Evolutionary conservation across 2,888 invertebrate species (phyloP).

Genomic region (Metalampra italica): DNA sequence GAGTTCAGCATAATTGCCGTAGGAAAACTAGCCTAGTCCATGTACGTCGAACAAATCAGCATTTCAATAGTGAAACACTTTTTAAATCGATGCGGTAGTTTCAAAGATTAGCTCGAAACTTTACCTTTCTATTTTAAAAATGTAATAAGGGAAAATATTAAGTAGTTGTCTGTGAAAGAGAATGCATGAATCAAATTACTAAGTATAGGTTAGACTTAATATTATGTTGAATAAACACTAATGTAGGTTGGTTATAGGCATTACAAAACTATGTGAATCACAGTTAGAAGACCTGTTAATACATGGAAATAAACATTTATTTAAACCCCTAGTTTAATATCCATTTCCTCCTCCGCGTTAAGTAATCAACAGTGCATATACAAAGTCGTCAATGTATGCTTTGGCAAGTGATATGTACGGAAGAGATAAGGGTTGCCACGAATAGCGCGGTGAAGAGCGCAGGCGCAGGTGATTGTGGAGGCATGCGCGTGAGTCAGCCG

Average conservation of each 20-base stretch:
- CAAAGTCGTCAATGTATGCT: slow-evolving; percentile 18
- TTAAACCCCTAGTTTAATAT: neutral
- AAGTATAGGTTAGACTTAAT: neutral
- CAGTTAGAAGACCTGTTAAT: neutral
- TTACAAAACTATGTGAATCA: neutral
- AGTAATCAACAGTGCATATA: too few species aligned
- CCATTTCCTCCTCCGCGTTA: slow-evolving; percentile 7
- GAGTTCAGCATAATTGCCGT: too few species aligned
- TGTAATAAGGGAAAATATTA: neutral
- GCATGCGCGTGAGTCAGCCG: slow-evolving; percentile 46
- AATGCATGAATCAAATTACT: neutral
- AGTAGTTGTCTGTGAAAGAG: too few species aligned
- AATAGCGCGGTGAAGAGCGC: slow-evolving; percentile 11
- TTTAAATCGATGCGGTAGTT: too few species aligned
- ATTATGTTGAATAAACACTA: neutral
- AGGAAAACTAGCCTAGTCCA: too few species aligned
- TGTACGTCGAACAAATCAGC: too few species aligned
- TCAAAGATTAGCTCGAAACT: too few species aligned
- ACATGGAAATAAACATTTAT: neutral
- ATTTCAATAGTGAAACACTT: too few species aligned
- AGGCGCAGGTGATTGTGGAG: slow-evolving; percentile 38
- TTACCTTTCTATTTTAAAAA: neutral
- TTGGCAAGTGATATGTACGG: slow-evolving; percentile 1
- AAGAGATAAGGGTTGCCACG: slow-evolving; percentile 15
- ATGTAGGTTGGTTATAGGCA: too few species aligned